A percentile compares a stretch with the other conserved stretches of the same genome.
These are phyloP conservation scores for Datnioides undecimradiatus DNA, from an alignment of 2,113 vertebrate species.

Conservation along the genomic window DNA sequence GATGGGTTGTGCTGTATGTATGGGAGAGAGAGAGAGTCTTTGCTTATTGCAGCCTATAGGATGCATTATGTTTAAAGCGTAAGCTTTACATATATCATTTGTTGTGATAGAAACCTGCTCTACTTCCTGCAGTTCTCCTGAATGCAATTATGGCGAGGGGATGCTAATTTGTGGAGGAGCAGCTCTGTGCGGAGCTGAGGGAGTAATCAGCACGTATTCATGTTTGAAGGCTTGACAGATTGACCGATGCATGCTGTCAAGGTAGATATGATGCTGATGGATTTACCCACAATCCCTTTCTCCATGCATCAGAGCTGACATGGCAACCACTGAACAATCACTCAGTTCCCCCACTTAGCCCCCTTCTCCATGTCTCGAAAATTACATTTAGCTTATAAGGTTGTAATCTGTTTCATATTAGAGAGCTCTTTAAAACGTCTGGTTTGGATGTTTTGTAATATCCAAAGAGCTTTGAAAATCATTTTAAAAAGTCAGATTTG, in stretches of 20 bases:
- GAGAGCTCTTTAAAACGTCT: constrained; percentile 17
- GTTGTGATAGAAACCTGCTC: constrained; percentile 58
- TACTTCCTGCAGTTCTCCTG: constrained; percentile 55
- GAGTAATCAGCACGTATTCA: constrained; percentile 78
- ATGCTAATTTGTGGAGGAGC: constrained; percentile 73
- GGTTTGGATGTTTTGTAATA: constrained; percentile 28
- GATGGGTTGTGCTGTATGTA: not conserved
- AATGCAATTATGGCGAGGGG: constrained; percentile 72
- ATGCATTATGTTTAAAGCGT: constrained; percentile 18
- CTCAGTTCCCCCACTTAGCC: constrained; percentile 47
- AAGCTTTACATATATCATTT: constrained; percentile 39
- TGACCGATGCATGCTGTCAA: constrained; percentile 75
- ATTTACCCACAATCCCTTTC: constrained; percentile 79
- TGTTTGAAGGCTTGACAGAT: constrained; percentile 73
- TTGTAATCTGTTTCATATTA: constrained; percentile 20
- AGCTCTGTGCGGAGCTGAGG: constrained; percentile 60
- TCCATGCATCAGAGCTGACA: constrained; percentile 71
- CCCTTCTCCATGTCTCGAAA: constrained; percentile 31
- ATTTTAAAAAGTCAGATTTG: constrained; percentile 19
- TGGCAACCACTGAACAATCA: constrained; percentile 48
- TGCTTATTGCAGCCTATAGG: constrained; percentile 18
- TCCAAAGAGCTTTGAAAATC: constrained; percentile 18
- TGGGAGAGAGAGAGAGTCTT: not conserved
- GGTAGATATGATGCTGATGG: constrained; percentile 75
- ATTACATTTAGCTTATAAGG: constrained; percentile 35